Percentiles rank a stretch among this genome's conserved stretches.
Conservation (phyloP, 2,888 invertebrate genomes). For the Poecilus cupreus region DNA sequence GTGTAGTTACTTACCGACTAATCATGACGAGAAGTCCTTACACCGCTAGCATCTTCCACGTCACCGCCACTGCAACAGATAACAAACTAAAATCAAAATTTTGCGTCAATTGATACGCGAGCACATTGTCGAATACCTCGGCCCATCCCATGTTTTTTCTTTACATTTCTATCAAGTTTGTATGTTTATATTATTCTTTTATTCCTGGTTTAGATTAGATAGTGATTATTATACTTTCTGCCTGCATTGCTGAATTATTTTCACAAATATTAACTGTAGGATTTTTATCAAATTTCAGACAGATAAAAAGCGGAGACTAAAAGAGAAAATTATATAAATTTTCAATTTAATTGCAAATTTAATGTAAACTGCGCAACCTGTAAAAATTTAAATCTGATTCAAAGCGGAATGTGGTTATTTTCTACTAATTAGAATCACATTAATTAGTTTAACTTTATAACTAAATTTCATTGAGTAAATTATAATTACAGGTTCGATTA, state of each 20-base stretch:
- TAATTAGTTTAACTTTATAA: slow-evolving; percentile 36
- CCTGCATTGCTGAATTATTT: slow-evolving; percentile 7
- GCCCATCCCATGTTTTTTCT: slow-evolving; percentile 55
- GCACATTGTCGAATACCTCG: slow-evolving; percentile 41
- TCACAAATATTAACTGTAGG: background rate
- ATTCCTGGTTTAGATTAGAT: slow-evolving; percentile 52
- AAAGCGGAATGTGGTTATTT: slow-evolving; percentile 38
- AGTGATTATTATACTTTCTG: slow-evolving; percentile 46
- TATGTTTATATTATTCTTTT: slow-evolving; percentile 53
- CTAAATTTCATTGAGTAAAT: slow-evolving; percentile 55
- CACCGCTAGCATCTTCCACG: slow-evolving; percentile 14
- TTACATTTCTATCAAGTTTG: slow-evolving; percentile 38
- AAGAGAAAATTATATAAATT: background rate
- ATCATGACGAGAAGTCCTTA: slow-evolving; percentile 49
- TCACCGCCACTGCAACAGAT: slow-evolving; percentile 56
- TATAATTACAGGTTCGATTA: slow-evolving; percentile 47
- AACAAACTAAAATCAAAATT: slow-evolving; percentile 55
- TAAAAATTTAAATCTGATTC: slow-evolving; percentile 15
- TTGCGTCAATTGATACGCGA: slow-evolving; percentile 9
- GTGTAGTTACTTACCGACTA: slow-evolving; percentile 44
- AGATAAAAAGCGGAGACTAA: no score
- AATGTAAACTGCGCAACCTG: background rate
- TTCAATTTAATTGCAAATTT: slow-evolving; percentile 14
- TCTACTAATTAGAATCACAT: slow-evolving; percentile 52
- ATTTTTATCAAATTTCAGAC: no score